Evolutionary conservation across 2,113 vertebrate genomes (phyloP).

Genomic region (Equus quagga): DNA sequence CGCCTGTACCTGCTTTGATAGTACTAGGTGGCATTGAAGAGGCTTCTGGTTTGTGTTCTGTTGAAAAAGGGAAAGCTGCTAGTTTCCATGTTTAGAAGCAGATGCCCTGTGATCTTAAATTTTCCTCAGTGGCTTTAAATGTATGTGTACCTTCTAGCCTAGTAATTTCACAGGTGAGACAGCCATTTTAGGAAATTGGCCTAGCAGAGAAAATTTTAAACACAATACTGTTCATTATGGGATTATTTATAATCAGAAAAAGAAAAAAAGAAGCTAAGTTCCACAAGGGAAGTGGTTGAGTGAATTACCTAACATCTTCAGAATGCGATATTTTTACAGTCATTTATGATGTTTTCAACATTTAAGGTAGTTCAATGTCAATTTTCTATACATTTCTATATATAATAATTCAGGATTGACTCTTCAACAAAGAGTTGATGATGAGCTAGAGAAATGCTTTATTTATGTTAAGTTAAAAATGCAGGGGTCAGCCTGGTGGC

Average conservation of each 20-base stretch:
- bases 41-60: not conserved
- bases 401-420: not conserved
- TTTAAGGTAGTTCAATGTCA: conserved; percentile 30
- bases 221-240: not conserved
- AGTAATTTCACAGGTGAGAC: not conserved
- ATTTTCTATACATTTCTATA: not conserved
- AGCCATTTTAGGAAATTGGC: not conserved
- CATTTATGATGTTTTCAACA: not conserved
- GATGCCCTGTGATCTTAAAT: conserved; percentile 2
- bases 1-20: not conserved
- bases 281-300: conserved; percentile 1
- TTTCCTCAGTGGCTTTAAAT: not conserved
- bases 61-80: not conserved
- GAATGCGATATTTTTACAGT: conserved; percentile 3
- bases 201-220: conserved; percentile 1
- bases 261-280: not conserved
- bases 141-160: not conserved
- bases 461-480: not conserved
- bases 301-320: not conserved
- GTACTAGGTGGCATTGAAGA: not conserved
- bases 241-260: conserved; percentile 51
- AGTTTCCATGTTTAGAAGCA: not conserved
- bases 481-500: not conserved
- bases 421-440: not conserved
- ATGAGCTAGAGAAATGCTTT: not conserved